Evolutionary conservation across 2,113 vertebrate species (phyloP).

Genomic region (Ondatra zibethicus): DNA sequence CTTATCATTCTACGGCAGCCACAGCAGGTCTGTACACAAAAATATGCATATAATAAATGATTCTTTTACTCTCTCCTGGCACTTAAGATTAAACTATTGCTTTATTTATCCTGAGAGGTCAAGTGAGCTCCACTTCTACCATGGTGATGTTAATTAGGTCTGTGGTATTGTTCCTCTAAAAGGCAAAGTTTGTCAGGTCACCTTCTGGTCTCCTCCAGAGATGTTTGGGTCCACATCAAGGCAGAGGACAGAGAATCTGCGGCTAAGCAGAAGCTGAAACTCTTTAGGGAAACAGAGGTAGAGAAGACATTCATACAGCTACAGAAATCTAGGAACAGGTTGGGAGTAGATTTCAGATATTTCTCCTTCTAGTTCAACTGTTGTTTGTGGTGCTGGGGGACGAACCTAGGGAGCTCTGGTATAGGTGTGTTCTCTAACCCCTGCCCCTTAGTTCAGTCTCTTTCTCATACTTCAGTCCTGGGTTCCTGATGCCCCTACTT

Average conservation of each 20-base stretch:
- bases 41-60: background rate
- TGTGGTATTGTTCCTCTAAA: background rate
- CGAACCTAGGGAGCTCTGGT: background rate
- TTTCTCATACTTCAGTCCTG: background rate
- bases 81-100: constrained; percentile 43
- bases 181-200: background rate
- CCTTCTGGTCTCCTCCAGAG: constrained; percentile 11
- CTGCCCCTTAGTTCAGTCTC: background rate
- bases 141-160: constrained; percentile 62
- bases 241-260: constrained; percentile 62
- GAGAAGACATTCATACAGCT: background rate
- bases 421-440: background rate
- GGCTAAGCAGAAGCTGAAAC: background rate
- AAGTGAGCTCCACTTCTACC: background rate
- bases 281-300: background rate
- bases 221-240: constrained; percentile 48
- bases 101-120: constrained; percentile 69
- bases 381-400: background rate
- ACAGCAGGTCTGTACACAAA: background rate
- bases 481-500: background rate
- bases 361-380: background rate
- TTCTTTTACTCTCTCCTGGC: constrained; percentile 42
- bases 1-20: background rate
- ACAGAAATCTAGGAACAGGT: background rate
- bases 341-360: background rate